Conservation (phyloP, 1,140 invertebrate genomes). For the Caenorhabditis tropicalis region DNA sequence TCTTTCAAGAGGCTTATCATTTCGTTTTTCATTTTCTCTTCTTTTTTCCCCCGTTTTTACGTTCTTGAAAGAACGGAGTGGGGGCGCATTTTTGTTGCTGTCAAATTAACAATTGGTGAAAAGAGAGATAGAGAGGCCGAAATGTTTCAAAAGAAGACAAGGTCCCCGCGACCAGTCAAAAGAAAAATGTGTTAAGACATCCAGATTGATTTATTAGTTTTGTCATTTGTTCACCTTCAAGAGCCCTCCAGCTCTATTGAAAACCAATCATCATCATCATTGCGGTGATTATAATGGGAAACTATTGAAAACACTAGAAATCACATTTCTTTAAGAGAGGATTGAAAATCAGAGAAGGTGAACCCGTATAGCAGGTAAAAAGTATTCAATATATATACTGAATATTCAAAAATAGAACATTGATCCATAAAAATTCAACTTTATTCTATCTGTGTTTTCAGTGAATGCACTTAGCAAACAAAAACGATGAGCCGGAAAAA, state of each 20-base stretch:
- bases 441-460: no score
- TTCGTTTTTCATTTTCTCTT: background rate
- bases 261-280: conserved; percentile 29
- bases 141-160: conserved; percentile 27
- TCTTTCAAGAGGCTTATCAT: conserved; percentile 25
- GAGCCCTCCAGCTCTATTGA: background rate
- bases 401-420: no score
- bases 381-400: no score
- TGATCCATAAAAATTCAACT: no score
- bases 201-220: conserved; percentile 40
- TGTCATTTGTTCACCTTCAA: conserved; percentile 31
- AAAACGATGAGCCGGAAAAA: background rate
- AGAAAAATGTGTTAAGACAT: conserved; percentile 43
- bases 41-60: background rate
- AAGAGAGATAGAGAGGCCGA: background rate
- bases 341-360: no score
- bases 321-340: no score
- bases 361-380: no score
- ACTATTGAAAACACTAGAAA: background rate
- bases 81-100: conserved; percentile 2
- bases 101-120: conserved; percentile 42
- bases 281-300: conserved; percentile 17
- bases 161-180: conserved; percentile 28
- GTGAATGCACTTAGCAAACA: background rate
- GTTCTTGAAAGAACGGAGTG: conserved; percentile 14